Conservation (phyloP, 2,888 invertebrate genomes). For the Octonoba sinensis region DNA sequence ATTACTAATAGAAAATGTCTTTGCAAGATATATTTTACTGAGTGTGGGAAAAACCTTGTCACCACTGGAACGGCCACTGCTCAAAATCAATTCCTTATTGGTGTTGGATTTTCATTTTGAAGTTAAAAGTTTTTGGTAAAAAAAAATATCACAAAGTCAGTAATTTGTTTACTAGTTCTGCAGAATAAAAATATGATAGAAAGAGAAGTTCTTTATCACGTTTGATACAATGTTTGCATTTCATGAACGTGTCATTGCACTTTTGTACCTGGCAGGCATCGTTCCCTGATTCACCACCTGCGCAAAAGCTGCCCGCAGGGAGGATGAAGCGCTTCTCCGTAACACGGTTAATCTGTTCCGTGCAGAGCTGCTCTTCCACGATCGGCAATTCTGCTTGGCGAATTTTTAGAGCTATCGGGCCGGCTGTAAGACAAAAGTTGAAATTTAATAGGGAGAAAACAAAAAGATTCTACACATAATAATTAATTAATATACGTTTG, state of each 20-base stretch:
- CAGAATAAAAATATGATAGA: no score
- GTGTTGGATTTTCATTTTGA: no score
- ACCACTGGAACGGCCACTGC: no score
- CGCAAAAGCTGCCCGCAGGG: conserved; percentile 93
- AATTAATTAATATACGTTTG: background rate
- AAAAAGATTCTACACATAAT: background rate
- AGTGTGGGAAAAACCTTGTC: no score
- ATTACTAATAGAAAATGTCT: no score
- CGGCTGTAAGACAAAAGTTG: conserved; percentile 75
- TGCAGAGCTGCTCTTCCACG: conserved; percentile 91
- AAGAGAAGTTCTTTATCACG: no score
- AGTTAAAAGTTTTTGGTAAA: no score
- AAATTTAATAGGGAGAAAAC: background rate
- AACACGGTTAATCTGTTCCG: conserved; percentile 91
- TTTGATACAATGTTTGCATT: background rate
- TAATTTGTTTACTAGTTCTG: no score
- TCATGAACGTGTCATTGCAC: background rate
- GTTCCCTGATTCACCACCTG: conserved; percentile 91
- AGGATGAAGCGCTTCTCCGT: conserved; percentile 92
- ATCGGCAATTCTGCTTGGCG: conserved; percentile 92
- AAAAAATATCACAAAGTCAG: no score
- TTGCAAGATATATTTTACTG: no score
- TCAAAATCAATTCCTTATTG: no score
- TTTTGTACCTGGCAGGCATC: conserved; percentile 87
- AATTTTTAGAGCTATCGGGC: conserved; percentile 89